These are phyloP conservation scores for Eurystomus gularis DNA, from an alignment of 2,113 vertebrate genomes.

Conservation along the genomic window DNA sequence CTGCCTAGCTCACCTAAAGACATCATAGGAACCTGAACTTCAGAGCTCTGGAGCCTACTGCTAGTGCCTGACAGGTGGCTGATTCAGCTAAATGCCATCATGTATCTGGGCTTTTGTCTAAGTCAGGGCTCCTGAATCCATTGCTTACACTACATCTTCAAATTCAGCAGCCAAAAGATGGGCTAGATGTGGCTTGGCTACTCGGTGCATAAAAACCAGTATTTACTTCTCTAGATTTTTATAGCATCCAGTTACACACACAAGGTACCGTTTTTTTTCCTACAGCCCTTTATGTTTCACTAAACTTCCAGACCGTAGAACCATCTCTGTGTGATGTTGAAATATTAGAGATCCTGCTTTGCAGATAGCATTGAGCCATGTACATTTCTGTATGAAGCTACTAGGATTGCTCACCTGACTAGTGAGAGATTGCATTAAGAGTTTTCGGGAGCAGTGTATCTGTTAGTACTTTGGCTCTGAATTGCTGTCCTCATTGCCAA, in stretches of 20 bases:
- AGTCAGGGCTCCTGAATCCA: not conserved
- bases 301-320: not conserved
- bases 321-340: not conserved
- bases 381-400: not conserved
- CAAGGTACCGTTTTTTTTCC: not conserved
- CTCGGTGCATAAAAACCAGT: not conserved
- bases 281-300: not conserved
- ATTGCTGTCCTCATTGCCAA: not conserved
- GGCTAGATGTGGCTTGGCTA: not conserved
- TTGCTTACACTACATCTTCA: not conserved
- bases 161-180: not conserved
- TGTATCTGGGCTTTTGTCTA: not conserved
- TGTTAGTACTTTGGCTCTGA: not conserved
- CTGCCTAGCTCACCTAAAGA: not conserved
- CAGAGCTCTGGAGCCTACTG: not conserved
- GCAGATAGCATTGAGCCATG: not conserved
- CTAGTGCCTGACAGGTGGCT: not conserved
- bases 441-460: not conserved
- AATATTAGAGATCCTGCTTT: not conserved
- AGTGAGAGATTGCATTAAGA: not conserved
- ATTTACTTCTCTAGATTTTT: not conserved
- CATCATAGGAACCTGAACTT: not conserved
- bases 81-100: not conserved
- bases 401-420: not conserved
- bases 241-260: not conserved